Percentiles rank a stretch among this genome's conserved stretches.
Evolutionary conservation across 2,797 vertebrate species (phyloP).

Genomic region (Lates japonicus): DNA sequence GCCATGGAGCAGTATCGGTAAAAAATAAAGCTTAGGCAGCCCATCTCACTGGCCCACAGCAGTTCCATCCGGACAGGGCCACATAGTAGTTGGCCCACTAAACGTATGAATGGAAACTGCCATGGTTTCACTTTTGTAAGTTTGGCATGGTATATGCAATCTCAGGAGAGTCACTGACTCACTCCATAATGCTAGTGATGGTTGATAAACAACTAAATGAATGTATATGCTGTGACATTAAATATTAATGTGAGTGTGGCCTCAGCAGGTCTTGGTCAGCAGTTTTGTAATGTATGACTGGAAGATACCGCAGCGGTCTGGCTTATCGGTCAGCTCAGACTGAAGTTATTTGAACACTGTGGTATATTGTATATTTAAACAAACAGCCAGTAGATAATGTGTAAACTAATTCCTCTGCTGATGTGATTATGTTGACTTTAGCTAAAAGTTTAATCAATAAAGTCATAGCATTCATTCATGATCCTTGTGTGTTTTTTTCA

Average conservation of each 20-base stretch:
- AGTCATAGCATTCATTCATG: conserved; percentile 41
- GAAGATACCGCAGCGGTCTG: conserved; percentile 3
- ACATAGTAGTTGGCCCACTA: conserved; percentile 17
- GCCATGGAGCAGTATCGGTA: neutral
- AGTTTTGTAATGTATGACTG: conserved; percentile 47
- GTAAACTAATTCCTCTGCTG: conserved; percentile 15
- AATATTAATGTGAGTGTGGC: conserved; percentile 42
- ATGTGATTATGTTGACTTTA: neutral
- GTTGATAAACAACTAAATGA: conserved; percentile 32
- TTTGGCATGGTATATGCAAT: conserved; percentile 29
- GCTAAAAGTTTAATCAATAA: neutral
- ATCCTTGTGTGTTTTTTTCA: conserved; percentile 15
- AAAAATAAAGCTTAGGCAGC: conserved; percentile 12
- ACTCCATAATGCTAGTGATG: neutral
- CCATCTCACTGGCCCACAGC: conserved; percentile 41
- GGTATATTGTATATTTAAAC: neutral
- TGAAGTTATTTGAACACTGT: conserved; percentile 5
- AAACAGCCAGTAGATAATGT: neutral
- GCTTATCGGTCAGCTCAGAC: neutral
- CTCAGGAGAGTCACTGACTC: neutral
- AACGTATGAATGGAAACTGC: conserved; percentile 40
- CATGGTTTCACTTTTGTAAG: conserved; percentile 24
- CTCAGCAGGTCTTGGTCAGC: conserved; percentile 41
- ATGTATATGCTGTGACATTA: conserved; percentile 37
- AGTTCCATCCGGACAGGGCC: conserved; percentile 30